Base-by-base conservation (phyloP, 2,113 vertebrate genomes). In the Porphyrio hochstetteri region DNA sequence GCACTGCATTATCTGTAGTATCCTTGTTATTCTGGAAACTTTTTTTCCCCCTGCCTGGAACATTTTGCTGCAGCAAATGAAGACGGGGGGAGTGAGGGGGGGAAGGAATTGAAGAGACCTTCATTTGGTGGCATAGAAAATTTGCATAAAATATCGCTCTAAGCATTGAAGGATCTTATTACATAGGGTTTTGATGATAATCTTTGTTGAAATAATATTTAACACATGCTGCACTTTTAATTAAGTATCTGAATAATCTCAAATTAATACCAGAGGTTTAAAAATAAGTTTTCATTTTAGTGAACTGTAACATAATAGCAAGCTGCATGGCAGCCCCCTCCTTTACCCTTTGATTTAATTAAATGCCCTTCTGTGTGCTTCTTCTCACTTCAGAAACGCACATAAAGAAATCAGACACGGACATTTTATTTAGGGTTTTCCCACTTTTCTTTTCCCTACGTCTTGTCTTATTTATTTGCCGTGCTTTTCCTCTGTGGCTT, bases 171-270 rank as follows among this genome's bases (percentile, higher is more conserved):
- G 98, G 98, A 98, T 99, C 98, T 96, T 97, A 98, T 99, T 99
- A 98, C 98, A 98, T 95, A 98, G 98, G 96, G 97, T 96, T 97
- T 98, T 97, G 98, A 99, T 99, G 98, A 98, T 98, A 98, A 99
- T 99, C 99, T 98, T 98, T 98, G 98, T 98, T 98, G 98, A 98
- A 99, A 98, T 99, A 99, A 99, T 99, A 99, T 99, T 99, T 98
- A 99, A 98, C 98, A 99, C 98, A 98, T 98, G 99, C 98, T 98
- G 98, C 98, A 98, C 99, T 98, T 98, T 99, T 99, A 99, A 99
- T 99, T 99, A 99, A 99, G 98, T 98, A 98, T 98, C 98, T 98
- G 98, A 98, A 98, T 98, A 98, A 98, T 98, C 98, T 98, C 97
- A 98, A 98, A 98, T 98, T 98, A 98, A 98, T 98, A 97, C 98